phyloP scores from a whole-genome alignment of 35 echinoderm and acorn worm genomes.

The Ophioderma brevispina region DNA sequence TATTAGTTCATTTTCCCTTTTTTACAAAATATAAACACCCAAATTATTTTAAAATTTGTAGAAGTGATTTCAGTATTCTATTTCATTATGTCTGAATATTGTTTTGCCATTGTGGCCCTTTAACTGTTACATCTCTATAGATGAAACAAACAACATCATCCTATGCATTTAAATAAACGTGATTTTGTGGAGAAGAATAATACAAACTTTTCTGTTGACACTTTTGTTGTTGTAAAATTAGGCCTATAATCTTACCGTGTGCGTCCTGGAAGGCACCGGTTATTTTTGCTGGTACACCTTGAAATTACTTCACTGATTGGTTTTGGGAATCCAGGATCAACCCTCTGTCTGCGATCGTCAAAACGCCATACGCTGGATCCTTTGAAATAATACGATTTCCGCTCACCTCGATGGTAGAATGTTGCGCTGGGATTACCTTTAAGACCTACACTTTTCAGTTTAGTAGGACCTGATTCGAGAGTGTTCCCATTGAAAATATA shows the following conservation, averaged over 20 bases:
- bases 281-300: slow-evolving; percentile 13
- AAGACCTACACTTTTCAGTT: not conserved
- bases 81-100: too few relatives aligned
- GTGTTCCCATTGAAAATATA: not conserved
- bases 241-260: not conserved
- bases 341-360: not conserved
- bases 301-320: slow-evolving; percentile 6
- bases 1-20: too few relatives aligned
- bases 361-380: slow-evolving; percentile 6
- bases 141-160: too few relatives aligned
- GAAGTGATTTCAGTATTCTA: too few relatives aligned
- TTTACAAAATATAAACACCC: too few relatives aligned
- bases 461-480: not conserved
- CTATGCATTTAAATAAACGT: too few relatives aligned
- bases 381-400: slow-evolving; percentile 30
- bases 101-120: too few relatives aligned
- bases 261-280: slow-evolving; percentile 14
- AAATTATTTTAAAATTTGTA: too few relatives aligned
- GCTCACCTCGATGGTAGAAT: not conserved
- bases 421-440: not conserved
- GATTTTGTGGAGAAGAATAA: too few relatives aligned
- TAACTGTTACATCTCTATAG: too few relatives aligned
- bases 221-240: too few relatives aligned
- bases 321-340: slow-evolving; percentile 3
- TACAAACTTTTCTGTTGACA: too few relatives aligned